A percentile compares a stretch with the other conserved stretches of the same genome.
Evolutionary conservation across 2,888 invertebrate species (phyloP).

Genomic region (Cephus rjabovi): DNA sequence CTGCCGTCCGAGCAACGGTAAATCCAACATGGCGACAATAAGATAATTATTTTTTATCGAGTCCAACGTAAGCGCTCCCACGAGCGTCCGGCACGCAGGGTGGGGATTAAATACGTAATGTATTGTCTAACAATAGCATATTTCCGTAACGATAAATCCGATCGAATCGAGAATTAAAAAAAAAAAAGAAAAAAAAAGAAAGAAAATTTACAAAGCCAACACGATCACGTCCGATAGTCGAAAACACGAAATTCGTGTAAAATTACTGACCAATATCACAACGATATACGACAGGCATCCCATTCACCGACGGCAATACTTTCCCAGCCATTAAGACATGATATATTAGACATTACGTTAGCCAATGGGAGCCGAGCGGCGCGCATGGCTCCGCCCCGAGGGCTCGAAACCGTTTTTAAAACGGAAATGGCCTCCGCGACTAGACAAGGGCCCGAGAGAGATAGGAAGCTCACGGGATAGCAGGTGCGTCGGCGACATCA

Average conservation of each 20-base stretch:
- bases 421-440: conserved; percentile 33
- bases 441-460: conserved; percentile 16
- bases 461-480: background rate
- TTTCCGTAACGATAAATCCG: background rate
- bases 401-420: conserved; percentile 42
- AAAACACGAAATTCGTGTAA: background rate
- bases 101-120: background rate
- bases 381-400: conserved; percentile 47
- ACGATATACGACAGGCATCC: background rate
- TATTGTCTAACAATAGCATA: background rate
- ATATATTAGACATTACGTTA: conserved; percentile 47
- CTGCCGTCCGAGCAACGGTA: background rate
- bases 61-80: background rate
- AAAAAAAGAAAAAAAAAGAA: background rate
- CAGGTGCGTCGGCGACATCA: conserved; percentile 20
- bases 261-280: background rate
- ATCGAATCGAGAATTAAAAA: background rate
- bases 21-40: background rate
- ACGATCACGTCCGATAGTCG: background rate
- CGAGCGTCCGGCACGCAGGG: background rate
- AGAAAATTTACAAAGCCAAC: background rate
- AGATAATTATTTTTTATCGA: background rate
- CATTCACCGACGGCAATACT: conserved; percentile 29
- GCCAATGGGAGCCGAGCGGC: conserved; percentile 41
- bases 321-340: conserved; percentile 38